Percentiles rank a stretch among this genome's conserved stretches.
phyloP scores from a whole-genome alignment of 2,888 invertebrate genomes.

The Chalcis sispes region DNA sequence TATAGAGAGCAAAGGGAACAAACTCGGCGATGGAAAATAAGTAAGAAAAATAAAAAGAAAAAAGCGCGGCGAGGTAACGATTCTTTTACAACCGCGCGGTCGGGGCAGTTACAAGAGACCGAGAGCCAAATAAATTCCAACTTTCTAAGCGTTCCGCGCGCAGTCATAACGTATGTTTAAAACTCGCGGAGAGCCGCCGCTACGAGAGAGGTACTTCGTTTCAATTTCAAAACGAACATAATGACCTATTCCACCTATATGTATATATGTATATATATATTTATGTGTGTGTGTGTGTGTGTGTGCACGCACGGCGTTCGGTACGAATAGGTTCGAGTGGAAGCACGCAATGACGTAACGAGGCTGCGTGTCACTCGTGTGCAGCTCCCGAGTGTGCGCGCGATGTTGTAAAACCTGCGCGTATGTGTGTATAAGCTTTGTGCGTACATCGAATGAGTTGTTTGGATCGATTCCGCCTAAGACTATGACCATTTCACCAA shows the following conservation, averaged over 20 bases:
- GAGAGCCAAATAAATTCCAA: conserved; percentile 48
- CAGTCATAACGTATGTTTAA: conserved; percentile 7
- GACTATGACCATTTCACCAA: not conserved
- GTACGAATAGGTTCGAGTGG: too few species aligned
- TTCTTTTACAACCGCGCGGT: conserved; percentile 42
- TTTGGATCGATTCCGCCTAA: too few species aligned
- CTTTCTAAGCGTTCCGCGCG: conserved; percentile 32
- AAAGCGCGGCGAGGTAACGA: conserved; percentile 20
- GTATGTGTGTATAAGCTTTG: too few species aligned
- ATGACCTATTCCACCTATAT: conserved; percentile 11
- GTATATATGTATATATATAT: too few species aligned
- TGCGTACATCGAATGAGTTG: too few species aligned
- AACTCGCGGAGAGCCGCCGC: not conserved
- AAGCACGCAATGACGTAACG: conserved; percentile 4
- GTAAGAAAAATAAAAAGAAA: conserved; percentile 14
- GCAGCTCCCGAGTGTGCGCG: not conserved
- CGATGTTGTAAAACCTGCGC: conserved; percentile 25
- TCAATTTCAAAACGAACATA: conserved; percentile 49
- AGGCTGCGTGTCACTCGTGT: not conserved
- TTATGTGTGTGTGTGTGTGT: not conserved
- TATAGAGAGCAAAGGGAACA: too few species aligned
- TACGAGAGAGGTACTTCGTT: conserved; percentile 29
- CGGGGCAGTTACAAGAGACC: too few species aligned
- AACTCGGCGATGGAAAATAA: not conserved
- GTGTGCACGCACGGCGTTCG: too few species aligned